phyloP scores from a whole-genome alignment of 2,888 invertebrate species.

The Melieria crassipennis region DNA sequence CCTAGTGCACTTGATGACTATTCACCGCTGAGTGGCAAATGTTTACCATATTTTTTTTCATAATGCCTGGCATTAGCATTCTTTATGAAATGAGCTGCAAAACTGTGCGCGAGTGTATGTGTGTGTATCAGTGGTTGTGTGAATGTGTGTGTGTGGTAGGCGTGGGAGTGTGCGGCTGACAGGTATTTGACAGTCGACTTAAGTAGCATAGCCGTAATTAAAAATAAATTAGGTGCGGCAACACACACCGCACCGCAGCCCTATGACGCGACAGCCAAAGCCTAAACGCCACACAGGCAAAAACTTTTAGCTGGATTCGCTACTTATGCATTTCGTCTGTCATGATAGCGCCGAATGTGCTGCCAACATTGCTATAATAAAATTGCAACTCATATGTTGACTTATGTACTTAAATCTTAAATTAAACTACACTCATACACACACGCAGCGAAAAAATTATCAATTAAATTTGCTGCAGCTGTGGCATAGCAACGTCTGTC shows the following conservation, averaged over 20 bases:
- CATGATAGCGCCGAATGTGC: neutral
- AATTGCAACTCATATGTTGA: too few relatives aligned
- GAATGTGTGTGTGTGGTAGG: neutral
- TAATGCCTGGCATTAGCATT: too few relatives aligned
- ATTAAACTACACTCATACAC: too few relatives aligned
- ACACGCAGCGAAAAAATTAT: too few relatives aligned
- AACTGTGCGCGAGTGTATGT: too few relatives aligned
- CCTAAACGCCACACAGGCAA: neutral
- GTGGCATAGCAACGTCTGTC: too few relatives aligned
- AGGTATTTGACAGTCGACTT: conserved; percentile 8
- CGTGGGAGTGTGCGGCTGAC: neutral
- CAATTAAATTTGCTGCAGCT: too few relatives aligned
- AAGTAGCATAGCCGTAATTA: conserved; percentile 6
- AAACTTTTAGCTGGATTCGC: neutral
- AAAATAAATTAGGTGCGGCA: neutral
- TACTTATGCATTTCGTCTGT: neutral
- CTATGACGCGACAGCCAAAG: neutral
- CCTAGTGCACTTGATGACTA: too few relatives aligned
- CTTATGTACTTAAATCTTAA: too few relatives aligned
- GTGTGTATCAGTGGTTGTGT: neutral
- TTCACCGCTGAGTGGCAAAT: too few relatives aligned
- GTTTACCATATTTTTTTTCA: too few relatives aligned
- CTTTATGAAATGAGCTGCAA: too few relatives aligned
- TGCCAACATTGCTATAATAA: neutral
- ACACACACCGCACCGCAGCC: neutral